Evolutionary conservation across 2,797 vertebrate genomes (phyloP).

Genomic region (Ctenopoma kingsleyae): DNA sequence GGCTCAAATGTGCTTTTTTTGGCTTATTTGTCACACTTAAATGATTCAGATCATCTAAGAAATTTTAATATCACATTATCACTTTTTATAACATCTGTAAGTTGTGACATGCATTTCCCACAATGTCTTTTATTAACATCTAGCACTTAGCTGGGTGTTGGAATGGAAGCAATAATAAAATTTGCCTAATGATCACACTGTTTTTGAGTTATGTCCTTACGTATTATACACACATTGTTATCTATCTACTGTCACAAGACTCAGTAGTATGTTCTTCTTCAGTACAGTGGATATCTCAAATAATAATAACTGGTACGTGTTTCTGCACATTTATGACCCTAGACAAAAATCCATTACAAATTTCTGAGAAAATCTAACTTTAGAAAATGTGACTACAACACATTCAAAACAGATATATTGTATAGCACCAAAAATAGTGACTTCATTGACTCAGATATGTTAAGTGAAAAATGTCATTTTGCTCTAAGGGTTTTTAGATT

Average conservation of each 20-base stretch:
- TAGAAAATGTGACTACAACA: background rate
- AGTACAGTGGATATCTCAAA: background rate
- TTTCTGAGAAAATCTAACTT: background rate
- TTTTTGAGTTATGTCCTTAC: background rate
- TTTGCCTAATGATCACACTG: background rate
- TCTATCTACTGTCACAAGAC: background rate
- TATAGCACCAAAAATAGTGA: background rate
- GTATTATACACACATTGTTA: background rate
- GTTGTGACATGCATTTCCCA: background rate
- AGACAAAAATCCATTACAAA: background rate
- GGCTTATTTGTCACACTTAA: conserved; percentile 1
- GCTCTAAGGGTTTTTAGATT: background rate
- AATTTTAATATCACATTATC: too few species aligned
- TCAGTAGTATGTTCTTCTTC: conserved; percentile 3
- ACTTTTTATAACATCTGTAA: too few species aligned
- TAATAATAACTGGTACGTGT: background rate
- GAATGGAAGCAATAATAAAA: background rate
- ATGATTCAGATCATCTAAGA: background rate
- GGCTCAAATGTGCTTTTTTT: background rate
- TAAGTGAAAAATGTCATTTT: conserved; percentile 10
- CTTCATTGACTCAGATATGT: background rate
- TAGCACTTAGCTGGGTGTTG: background rate
- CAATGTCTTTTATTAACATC: background rate
- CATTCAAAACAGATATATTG: background rate
- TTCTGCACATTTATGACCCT: background rate